phyloP scores from a whole-genome alignment of 2,113 vertebrate species.

The Gopherus flavomarginatus region DNA sequence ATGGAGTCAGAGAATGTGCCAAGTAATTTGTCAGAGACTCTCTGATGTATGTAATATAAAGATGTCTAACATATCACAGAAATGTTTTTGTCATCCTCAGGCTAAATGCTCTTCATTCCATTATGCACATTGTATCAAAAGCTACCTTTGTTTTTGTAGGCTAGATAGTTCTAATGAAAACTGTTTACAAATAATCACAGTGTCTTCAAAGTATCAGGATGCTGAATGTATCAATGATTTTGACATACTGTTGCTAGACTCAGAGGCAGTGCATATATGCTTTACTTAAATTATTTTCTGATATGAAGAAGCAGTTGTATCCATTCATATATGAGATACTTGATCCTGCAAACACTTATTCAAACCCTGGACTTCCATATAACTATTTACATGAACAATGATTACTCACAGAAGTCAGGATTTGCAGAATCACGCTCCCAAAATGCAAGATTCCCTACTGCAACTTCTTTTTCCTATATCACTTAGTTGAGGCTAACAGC shows the following conservation, averaged over 20 bases:
- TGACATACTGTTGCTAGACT: neutral
- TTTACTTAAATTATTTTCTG: neutral
- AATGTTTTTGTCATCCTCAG: neutral
- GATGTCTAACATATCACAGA: neutral
- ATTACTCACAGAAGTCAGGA: neutral
- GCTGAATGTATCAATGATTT: neutral
- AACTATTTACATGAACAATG: neutral
- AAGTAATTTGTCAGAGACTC: neutral
- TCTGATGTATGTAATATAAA: neutral
- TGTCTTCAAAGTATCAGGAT: neutral
- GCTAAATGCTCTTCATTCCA: neutral
- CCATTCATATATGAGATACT: neutral
- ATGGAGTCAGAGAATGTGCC: neutral
- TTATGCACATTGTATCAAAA: neutral
- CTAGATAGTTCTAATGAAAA: neutral
- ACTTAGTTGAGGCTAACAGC: neutral
- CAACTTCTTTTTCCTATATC: neutral
- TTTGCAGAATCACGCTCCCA: neutral
- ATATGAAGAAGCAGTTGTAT: neutral
- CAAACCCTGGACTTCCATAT: neutral
- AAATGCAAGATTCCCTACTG: neutral
- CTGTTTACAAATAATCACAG: neutral
- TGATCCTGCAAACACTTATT: neutral
- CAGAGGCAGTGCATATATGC: neutral
- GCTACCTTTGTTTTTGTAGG: neutral